Evolutionary conservation across 2,113 vertebrate genomes (phyloP).

Genomic region (Tychaedon coryphoeus): DNA sequence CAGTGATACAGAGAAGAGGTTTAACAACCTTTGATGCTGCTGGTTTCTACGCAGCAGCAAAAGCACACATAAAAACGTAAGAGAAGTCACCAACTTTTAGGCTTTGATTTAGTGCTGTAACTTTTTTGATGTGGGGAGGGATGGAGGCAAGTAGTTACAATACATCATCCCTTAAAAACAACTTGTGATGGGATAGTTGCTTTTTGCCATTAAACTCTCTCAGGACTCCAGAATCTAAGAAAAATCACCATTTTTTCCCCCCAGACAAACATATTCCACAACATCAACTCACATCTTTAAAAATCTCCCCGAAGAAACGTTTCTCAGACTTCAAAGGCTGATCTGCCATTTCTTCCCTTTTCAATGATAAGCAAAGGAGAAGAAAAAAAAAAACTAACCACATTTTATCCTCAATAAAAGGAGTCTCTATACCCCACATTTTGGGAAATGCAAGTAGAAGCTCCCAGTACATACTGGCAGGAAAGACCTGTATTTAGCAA

Average conservation of each 20-base stretch:
- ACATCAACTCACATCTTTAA: background rate
- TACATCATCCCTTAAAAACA: background rate
- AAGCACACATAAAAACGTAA: background rate
- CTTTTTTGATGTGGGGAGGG: background rate
- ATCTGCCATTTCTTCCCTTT: background rate
- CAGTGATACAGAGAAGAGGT: background rate
- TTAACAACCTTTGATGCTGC: background rate
- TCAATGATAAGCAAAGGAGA: background rate
- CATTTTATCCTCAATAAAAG: background rate
- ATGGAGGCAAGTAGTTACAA: background rate
- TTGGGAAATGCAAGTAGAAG: background rate
- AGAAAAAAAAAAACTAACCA: background rate
- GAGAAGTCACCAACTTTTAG: background rate
- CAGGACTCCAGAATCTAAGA: background rate
- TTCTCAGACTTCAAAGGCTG: background rate
- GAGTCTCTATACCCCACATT: background rate
- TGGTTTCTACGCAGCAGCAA: background rate
- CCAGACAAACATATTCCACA: background rate
- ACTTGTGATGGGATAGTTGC: background rate
- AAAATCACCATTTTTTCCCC: accelerated
- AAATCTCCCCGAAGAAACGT: background rate
- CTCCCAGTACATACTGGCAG: background rate
- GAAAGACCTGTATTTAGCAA: background rate
- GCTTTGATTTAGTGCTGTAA: conserved; percentile 15
- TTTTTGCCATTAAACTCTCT: background rate